A percentile compares a stretch with the other conserved stretches of the same genome.
Conservation (phyloP, 2,113 vertebrate genomes). For the Hippocampus zosterae region DNA sequence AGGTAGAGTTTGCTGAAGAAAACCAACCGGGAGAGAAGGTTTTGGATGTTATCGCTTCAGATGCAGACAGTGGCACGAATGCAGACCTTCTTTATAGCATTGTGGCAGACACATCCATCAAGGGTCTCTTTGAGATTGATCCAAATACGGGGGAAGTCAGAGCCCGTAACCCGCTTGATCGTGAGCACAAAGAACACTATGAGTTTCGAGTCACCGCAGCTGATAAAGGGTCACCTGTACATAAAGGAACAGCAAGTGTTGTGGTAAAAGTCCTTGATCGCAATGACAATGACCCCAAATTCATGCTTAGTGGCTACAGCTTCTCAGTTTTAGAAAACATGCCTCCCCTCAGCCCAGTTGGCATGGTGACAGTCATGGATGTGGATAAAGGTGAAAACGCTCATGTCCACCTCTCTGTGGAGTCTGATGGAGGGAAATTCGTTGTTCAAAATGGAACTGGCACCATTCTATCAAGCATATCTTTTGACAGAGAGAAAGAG, state of each 20-base stretch:
- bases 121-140: slow-evolving; percentile 89
- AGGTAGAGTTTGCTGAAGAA: slow-evolving; percentile 91
- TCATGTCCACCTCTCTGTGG: slow-evolving; percentile 86
- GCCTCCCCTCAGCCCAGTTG: slow-evolving; percentile 92
- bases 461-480: slow-evolving; percentile 95
- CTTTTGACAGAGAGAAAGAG: slow-evolving; percentile 95
- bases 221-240: slow-evolving; percentile 90
- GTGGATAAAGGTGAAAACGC: slow-evolving; percentile 94
- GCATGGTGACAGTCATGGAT: slow-evolving; percentile 97
- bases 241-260: slow-evolving; percentile 91
- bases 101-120: slow-evolving; percentile 81
- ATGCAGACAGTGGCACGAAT: slow-evolving; percentile 92
- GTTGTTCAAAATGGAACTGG: slow-evolving; percentile 96
- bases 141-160: slow-evolving; percentile 85
- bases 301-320: slow-evolving; percentile 97
- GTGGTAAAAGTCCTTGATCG: slow-evolving; percentile 90
- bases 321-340: slow-evolving; percentile 98
- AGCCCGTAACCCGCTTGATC: slow-evolving; percentile 86
- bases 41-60: slow-evolving; percentile 84
- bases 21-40: slow-evolving; percentile 87
- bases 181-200: slow-evolving; percentile 89
- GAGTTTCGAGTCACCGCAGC: slow-evolving; percentile 90
- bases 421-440: slow-evolving; percentile 94
- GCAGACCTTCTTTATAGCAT: slow-evolving; percentile 88
- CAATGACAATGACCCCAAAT: slow-evolving; percentile 98